Conservation (phyloP, 2,113 vertebrate genomes). For the Accipiter virgatus region DNA sequence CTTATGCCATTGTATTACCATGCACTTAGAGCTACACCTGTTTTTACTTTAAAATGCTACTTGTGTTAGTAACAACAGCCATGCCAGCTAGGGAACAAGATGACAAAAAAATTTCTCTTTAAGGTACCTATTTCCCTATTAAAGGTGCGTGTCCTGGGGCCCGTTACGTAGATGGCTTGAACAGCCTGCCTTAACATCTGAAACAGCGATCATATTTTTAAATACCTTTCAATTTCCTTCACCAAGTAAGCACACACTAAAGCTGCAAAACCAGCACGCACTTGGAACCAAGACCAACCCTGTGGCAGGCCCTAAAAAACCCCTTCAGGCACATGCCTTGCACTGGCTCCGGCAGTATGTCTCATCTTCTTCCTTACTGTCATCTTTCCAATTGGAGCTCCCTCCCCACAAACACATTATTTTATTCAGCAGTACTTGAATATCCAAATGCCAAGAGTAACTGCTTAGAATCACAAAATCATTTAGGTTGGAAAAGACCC, state of each 20-base stretch:
- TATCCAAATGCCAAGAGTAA: neutral
- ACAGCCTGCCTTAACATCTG: neutral
- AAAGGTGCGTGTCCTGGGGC: neutral
- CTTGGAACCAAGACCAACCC: neutral
- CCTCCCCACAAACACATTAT: neutral
- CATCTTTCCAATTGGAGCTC: neutral
- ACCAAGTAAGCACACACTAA: neutral
- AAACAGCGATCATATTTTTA: rapidly evolving
- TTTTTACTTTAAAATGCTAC: neutral
- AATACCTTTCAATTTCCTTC: neutral
- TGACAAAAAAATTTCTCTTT: neutral
- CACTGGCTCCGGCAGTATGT: neutral
- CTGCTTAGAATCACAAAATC: neutral
- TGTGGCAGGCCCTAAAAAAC: neutral
- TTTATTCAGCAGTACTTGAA: neutral
- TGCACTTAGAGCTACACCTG: neutral
- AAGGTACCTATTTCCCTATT: neutral
- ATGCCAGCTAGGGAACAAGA: neutral
- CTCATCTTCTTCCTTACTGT: neutral
- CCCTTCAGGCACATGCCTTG: neutral
- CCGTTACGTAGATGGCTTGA: neutral
- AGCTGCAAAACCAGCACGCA: neutral
- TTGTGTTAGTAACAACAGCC: neutral
- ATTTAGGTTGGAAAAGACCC: neutral
- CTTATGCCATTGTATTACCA: neutral